Base-by-base conservation (phyloP, 2,113 vertebrate genomes). In the Phalacrocorax brasilianus region DNA sequence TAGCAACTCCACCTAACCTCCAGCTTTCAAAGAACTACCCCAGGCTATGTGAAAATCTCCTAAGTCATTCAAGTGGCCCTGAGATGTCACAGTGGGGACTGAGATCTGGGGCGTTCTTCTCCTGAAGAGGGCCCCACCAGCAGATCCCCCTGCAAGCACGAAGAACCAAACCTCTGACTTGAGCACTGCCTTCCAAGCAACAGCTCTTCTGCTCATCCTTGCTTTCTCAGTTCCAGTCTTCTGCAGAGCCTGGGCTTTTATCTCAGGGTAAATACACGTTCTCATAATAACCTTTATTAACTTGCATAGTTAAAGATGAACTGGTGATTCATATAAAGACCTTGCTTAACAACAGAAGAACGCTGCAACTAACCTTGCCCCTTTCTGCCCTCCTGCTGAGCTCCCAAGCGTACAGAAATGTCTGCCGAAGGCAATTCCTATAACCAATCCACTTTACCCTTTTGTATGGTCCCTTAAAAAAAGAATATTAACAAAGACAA, bases 401-500 rank as follows among this genome's bases (percentile, higher is more conserved):
- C 91, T 94, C 84, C 73, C 19, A 28, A 86, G 86, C 2, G 1
- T 30, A 75, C 70, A 61, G 79, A 92, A 83, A 83, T 6, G 14
- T 49, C 89, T 7, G 67, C 73, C 1, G 3, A 33, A 93, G 84
- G 91, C 92, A 38, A 73, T 66, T 85, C 62, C 81, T 91, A 70
- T 74, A 88, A 96, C 96, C 92, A 93, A 94, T 33, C 53, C 50
- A 47, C 89, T 94, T 79, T 70, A 94, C 77, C 91, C 92, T 91
- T 96, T 89, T 91, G 84, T 91, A 66, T 44, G 59, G 58, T 76
- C 55, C 45, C 62, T 91, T 55, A 16, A 38, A 84, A 95, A 78
- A 38, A 58, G 33, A 59, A 28, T 8, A 52, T 6, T 47, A 91
- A 85, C 86, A 70, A 76, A 93, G 80, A 84, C 71, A 49, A 96